phyloP scores from a whole-genome alignment of 2,113 vertebrate genomes.

The Chloropsis cyanopogon region DNA sequence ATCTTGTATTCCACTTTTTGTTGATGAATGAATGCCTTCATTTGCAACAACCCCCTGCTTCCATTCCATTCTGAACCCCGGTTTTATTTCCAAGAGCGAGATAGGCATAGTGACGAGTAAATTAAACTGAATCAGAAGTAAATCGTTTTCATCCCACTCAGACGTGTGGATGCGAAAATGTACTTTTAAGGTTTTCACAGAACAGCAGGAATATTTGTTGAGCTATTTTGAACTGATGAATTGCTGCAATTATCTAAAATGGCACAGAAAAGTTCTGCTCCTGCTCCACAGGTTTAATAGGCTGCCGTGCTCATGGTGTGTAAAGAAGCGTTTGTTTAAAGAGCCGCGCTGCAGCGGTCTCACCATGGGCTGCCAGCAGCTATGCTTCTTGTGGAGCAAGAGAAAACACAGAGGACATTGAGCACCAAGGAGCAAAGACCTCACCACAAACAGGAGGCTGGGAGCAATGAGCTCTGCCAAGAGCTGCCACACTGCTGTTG shows the following conservation, averaged over 20 bases:
- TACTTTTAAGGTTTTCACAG: neutral
- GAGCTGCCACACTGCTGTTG: accelerated
- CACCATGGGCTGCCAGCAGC: neutral
- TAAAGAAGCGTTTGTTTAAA: neutral
- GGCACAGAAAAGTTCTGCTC: neutral
- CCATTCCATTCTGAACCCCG: neutral
- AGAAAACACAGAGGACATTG: neutral
- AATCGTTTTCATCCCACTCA: neutral
- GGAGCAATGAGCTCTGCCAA: neutral
- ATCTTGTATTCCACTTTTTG: neutral
- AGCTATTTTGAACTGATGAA: neutral
- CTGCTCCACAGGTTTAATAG: neutral
- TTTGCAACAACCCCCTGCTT: constrained; percentile 22
- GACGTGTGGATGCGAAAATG: neutral
- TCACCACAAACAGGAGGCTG: accelerated
- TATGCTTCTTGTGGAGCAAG: accelerated
- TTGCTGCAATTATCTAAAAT: neutral
- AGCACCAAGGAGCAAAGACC: neutral
- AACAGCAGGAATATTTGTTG: neutral
- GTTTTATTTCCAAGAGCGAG: neutral
- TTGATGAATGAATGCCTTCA: constrained; percentile 1
- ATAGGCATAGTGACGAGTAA: neutral
- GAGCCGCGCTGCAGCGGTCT: accelerated
- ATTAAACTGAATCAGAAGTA: constrained; percentile 24
- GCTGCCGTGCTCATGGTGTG: accelerated